A percentile compares a stretch with the other conserved stretches of the same genome.
Evolutionary conservation across 2,888 invertebrate genomes (phyloP).

Genomic region (Tinea trinotella): DNA sequence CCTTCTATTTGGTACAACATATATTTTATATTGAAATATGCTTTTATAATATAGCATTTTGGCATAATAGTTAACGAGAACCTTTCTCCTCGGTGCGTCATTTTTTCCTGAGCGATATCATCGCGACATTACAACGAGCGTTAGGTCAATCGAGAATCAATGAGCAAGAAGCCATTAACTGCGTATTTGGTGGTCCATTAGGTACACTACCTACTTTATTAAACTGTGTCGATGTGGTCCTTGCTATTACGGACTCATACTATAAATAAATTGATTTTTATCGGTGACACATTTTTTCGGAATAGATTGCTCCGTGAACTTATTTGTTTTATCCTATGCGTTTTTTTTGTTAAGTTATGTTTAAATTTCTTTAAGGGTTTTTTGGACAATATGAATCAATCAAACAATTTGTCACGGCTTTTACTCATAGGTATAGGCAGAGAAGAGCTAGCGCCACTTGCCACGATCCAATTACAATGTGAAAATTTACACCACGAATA

Average conservation of each 20-base stretch:
- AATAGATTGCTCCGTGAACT: too few relatives aligned
- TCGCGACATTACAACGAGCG: slow-evolving; percentile 12
- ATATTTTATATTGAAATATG: too few relatives aligned
- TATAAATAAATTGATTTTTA: not conserved
- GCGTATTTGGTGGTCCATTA: slow-evolving; percentile 7
- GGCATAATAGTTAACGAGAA: not conserved
- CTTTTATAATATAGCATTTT: too few relatives aligned
- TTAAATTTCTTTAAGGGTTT: too few relatives aligned
- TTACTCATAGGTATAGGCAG: too few relatives aligned
- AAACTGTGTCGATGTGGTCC: slow-evolving; percentile 9
- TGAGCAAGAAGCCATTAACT: slow-evolving; percentile 12
- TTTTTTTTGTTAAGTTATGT: too few relatives aligned
- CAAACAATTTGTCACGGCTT: too few relatives aligned
- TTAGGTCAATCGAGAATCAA: slow-evolving; percentile 18
- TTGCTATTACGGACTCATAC: not conserved
- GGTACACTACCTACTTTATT: slow-evolving; percentile 10
- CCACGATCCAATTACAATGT: too few relatives aligned
- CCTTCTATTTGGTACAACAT: not conserved
- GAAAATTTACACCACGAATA: too few relatives aligned
- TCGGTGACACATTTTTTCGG: not conserved
- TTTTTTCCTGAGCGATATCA: not conserved
- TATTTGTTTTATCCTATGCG: too few relatives aligned
- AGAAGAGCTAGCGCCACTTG: too few relatives aligned
- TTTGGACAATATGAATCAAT: too few relatives aligned
- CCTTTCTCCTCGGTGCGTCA: not conserved